Base-by-base conservation (phyloP, 2,113 vertebrate genomes). In the Rhea pennata region DNA sequence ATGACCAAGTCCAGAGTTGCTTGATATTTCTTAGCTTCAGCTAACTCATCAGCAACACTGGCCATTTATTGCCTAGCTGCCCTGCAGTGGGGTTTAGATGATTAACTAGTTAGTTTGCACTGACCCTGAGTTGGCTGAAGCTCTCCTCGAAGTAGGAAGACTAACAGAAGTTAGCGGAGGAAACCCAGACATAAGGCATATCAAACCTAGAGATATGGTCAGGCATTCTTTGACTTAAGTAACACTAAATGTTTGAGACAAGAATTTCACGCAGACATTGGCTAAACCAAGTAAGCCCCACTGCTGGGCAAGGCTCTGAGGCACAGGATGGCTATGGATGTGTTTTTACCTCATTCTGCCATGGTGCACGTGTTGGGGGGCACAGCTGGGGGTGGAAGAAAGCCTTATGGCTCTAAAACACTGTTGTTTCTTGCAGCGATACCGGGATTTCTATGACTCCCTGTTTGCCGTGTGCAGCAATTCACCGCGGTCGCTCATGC, bases 391-490 rank as follows among this genome's bases (percentile, higher is more conserved):
- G 61, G 26, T 39, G 61, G 29, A 62, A 74, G 67, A n/a, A 17
- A 48, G 8, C 8, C 17, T 64, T 36, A 40, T 15, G 64, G 39
- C 46, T 50, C 76, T 81, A 58, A 93, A 83, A 23, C 16, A 27
- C 0, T 0, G 42, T 88, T 92, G 22, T 71, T 48, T 77, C 95
- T 96, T 93, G 7, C 98, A 99, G 99, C 96, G 77, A 59, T 96
- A 99, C 94, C 96, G 96, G 94, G 97, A 97, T 73, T 99, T 99
- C 97, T 99, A 99, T 36, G 98, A 99, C 78, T 99, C 99, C 10
- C 54, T 99, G 93, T 99, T 99, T 87, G 96, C 96, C 0, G 98
- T 99, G 75, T 99, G 99, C 97, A 95, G 96, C 80, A 98, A 99
- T 89, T 97, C 97, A 3, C 99, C 99, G 12, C 98, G 99, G 88